Conservation (phyloP, 2,113 vertebrate genomes). For the Antigone vipio region DNA sequence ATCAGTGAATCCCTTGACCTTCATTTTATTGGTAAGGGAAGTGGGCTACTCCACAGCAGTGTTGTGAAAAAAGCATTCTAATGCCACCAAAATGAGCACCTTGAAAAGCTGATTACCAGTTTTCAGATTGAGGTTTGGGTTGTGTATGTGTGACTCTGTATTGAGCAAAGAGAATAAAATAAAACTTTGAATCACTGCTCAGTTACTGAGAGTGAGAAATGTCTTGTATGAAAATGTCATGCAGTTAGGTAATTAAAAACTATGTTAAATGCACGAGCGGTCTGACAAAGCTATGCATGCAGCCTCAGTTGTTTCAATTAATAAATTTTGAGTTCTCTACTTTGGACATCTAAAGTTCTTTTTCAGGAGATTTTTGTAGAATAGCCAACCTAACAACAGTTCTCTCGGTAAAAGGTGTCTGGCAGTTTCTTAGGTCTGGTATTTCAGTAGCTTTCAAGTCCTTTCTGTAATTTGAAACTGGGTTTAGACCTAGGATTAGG, state of each 20-base stretch:
- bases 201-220: not conserved
- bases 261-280: fast-evolving
- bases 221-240: not conserved
- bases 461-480: not conserved
- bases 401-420: not conserved
- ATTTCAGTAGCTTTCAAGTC: not conserved
- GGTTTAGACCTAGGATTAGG: not conserved
- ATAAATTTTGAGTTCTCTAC: not conserved
- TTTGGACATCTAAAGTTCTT: not conserved
- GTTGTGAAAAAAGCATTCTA: not conserved
- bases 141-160: not conserved
- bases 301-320: not conserved
- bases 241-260: not conserved
- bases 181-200: not conserved
- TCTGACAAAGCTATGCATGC: not conserved
- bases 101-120: not conserved
- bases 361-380: not conserved
- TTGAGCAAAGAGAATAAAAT: not conserved
- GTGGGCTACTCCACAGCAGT: not conserved
- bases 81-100: not conserved
- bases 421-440: not conserved
- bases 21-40: not conserved
- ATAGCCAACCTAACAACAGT: not conserved
- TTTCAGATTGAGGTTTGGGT: not conserved
- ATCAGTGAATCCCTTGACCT: not conserved